phyloP scores from a whole-genome alignment of 2,888 invertebrate species.

The Diabrotica balteata region DNA sequence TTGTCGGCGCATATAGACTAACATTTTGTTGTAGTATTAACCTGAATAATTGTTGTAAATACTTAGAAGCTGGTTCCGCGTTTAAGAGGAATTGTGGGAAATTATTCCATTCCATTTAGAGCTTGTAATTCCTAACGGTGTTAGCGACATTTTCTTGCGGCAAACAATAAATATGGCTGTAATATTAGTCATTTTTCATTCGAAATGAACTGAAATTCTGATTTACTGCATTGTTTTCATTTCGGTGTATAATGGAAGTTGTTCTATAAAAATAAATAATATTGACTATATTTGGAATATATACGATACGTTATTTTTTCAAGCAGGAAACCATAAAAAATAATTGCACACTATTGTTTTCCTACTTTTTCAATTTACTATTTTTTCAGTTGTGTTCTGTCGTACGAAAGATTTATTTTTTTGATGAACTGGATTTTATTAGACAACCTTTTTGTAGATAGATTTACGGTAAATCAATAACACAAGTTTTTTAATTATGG shows the following conservation, averaged over 20 bases:
- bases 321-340: conserved; percentile 26
- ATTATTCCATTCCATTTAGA: background rate
- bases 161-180: conserved; percentile 11
- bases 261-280: conserved; percentile 28
- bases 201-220: conserved; percentile 18
- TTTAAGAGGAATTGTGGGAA: no score
- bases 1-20: no score
- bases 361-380: conserved; percentile 5
- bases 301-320: conserved; percentile 10
- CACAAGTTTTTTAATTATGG: no score
- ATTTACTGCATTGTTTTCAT: conserved; percentile 25
- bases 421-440: conserved; percentile 3
- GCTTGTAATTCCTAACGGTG: conserved; percentile 5
- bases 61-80: no score
- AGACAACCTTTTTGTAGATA: no score
- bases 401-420: conserved; percentile 3
- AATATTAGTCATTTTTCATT: conserved; percentile 22
- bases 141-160: conserved; percentile 4
- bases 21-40: no score
- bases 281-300: conserved; percentile 11
- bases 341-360: conserved; percentile 26
- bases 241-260: conserved; percentile 20
- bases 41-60: no score
- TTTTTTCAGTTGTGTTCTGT: conserved; percentile 10
- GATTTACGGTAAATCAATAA: no score